Percentiles rank a stretch among this genome's conserved stretches.
phyloP scores from a whole-genome alignment of 2,113 vertebrate species.

The Corynorhinus townsendii region DNA sequence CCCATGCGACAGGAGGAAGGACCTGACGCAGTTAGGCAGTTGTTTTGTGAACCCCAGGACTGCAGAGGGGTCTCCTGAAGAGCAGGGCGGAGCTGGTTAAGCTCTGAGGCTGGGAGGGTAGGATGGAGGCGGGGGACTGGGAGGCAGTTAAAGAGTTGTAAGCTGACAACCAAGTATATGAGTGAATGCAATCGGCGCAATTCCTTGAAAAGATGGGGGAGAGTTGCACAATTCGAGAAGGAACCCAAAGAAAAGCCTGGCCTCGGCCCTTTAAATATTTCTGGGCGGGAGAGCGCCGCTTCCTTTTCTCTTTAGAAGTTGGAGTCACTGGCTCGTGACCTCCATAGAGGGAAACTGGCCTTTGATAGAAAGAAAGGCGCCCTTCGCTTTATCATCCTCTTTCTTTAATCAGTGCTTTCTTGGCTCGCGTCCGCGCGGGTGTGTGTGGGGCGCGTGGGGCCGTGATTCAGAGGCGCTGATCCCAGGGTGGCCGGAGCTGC shows the following conservation, averaged over 20 bases:
- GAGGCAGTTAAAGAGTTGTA: not conserved
- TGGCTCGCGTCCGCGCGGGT: fast-evolving
- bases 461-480: fast-evolving
- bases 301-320: not conserved
- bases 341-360: not conserved
- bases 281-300: not conserved
- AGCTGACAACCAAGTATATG: not conserved
- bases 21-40: fast-evolving
- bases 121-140: not conserved
- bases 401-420: not conserved
- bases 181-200: not conserved
- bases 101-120: not conserved
- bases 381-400: not conserved
- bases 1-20: no score
- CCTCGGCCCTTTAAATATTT: not conserved
- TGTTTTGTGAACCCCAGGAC: fast-evolving
- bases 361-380: not conserved
- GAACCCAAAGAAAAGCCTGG: not conserved
- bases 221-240: not conserved
- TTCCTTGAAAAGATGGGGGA: not conserved
- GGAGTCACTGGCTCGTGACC: not conserved
- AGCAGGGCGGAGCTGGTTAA: not conserved
- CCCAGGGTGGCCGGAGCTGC: fast-evolving
- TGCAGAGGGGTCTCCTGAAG: not conserved
- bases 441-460: not conserved